Evolutionary conservation across 2,113 vertebrate genomes (phyloP).

Genomic region (Eolophus roseicapilla): DNA sequence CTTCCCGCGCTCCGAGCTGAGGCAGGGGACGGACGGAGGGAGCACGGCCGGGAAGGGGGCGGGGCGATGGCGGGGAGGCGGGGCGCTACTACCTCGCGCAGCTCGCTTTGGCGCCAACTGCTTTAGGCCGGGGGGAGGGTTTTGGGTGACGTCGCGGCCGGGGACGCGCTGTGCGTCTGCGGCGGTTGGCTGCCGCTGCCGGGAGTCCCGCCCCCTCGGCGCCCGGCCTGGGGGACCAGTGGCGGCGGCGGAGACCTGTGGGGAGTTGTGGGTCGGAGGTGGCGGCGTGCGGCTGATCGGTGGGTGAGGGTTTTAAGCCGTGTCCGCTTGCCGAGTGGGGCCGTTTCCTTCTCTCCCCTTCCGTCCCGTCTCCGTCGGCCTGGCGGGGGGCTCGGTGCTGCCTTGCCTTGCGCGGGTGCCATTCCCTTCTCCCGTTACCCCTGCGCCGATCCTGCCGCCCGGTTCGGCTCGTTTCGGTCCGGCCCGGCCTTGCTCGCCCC

Average conservation of each 20-base stretch:
- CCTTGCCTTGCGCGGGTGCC: neutral
- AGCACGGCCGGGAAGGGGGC: neutral
- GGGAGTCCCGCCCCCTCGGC: neutral
- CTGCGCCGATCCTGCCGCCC: too few species aligned
- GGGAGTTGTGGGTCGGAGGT: neutral
- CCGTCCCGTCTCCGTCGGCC: too few species aligned
- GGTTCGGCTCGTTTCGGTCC: neutral
- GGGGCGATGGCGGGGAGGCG: neutral
- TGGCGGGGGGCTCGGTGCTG: too few species aligned
- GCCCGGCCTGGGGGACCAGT: neutral
- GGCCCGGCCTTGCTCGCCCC: neutral
- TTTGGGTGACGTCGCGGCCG: neutral
- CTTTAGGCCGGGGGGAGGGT: neutral
- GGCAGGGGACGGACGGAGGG: too few species aligned
- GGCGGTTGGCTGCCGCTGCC: neutral
- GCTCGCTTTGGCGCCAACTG: slow-evolving; percentile 45
- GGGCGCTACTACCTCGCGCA: neutral
- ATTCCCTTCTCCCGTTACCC: neutral
- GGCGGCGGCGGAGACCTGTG: neutral
- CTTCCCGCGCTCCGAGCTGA: neutral
- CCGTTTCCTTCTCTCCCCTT: neutral
- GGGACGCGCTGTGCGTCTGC: neutral
- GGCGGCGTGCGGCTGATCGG: neutral
- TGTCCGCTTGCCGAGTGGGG: too few species aligned
- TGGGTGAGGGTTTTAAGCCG: neutral